Percentiles rank a stretch among this genome's conserved stretches.
These are phyloP conservation scores for Prolemur simus DNA, from an alignment of 2,113 vertebrate genomes.

Conservation along the genomic window DNA sequence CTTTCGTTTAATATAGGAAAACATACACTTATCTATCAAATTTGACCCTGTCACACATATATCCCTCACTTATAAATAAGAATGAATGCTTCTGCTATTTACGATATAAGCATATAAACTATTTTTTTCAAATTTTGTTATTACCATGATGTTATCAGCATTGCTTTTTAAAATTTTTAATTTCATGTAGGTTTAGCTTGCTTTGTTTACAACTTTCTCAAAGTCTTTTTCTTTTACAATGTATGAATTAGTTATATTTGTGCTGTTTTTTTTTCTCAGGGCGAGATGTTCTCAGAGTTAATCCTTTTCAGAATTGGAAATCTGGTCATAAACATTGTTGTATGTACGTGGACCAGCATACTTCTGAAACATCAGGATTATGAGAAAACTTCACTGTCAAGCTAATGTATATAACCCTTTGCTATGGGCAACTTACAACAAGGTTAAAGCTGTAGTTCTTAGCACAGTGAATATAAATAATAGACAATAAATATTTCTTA, in stretches of 20 bases:
- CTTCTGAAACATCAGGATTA: neutral
- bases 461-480: neutral
- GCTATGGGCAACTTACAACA: neutral
- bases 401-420: neutral
- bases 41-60: neutral
- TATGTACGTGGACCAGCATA: neutral
- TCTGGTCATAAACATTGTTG: neutral
- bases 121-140: neutral
- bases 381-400: neutral
- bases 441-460: neutral
- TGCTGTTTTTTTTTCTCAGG: neutral
- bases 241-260: neutral
- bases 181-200: neutral
- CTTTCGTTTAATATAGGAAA: constrained; percentile 6
- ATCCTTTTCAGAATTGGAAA: constrained; percentile 14
- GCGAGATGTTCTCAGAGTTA: neutral
- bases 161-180: neutral
- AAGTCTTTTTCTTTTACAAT: neutral
- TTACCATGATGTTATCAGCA: neutral
- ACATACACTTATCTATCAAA: constrained; percentile 11
- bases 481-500: constrained; percentile 9
- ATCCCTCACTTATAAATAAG: neutral
- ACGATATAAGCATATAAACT: neutral
- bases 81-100: neutral
- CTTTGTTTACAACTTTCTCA: neutral